These are phyloP conservation scores for Tribolium madens DNA, from an alignment of 1,140 invertebrate species.

Conservation along the genomic window DNA sequence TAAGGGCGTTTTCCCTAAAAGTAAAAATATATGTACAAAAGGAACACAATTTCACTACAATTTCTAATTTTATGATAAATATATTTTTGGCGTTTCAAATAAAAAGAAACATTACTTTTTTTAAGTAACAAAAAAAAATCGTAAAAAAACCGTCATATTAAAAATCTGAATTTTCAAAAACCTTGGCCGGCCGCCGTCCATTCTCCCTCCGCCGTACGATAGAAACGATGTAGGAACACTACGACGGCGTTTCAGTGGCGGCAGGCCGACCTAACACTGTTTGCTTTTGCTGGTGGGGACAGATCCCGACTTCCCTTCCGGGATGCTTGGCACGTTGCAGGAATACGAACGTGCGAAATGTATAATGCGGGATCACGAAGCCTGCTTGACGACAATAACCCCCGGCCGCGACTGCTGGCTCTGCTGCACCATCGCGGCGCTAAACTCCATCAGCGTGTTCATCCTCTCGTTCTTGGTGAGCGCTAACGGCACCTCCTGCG, in stretches of 20 bases:
- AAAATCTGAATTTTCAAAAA: conserved; percentile 36
- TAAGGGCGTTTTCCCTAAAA: conserved; percentile 31
- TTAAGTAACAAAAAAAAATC: conserved; percentile 64
- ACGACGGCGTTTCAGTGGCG: conserved; percentile 18
- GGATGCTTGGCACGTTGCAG: conserved; percentile 33
- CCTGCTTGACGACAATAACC: conserved; percentile 87
- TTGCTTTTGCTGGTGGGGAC: conserved; percentile 37
- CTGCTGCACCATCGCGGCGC: conserved; percentile 62
- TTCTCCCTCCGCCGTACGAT: conserved; percentile 15
- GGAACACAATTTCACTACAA: conserved; percentile 64
- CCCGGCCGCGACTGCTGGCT: conserved; percentile 82
- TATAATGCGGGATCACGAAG: conserved; percentile 68
- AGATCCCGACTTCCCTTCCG: conserved; percentile 35
- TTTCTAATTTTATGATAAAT: conserved; percentile 61
- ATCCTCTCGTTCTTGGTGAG: conserved; percentile 77
- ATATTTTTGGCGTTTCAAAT: conserved; percentile 65
- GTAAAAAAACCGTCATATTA: conserved; percentile 62
- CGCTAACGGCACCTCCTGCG: conserved; percentile 79
- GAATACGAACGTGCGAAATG: conserved; percentile 52
- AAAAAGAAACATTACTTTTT: conserved; percentile 61
- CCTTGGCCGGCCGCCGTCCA: conserved; percentile 30
- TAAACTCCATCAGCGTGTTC: conserved; percentile 74
- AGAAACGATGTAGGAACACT: conserved; percentile 38
- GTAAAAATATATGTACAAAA: conserved; percentile 63
- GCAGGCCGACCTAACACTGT: conserved; percentile 34